Base-by-base conservation (phyloP, 2,888 invertebrate genomes). In the Ganaspis brasiliensis region DNA sequence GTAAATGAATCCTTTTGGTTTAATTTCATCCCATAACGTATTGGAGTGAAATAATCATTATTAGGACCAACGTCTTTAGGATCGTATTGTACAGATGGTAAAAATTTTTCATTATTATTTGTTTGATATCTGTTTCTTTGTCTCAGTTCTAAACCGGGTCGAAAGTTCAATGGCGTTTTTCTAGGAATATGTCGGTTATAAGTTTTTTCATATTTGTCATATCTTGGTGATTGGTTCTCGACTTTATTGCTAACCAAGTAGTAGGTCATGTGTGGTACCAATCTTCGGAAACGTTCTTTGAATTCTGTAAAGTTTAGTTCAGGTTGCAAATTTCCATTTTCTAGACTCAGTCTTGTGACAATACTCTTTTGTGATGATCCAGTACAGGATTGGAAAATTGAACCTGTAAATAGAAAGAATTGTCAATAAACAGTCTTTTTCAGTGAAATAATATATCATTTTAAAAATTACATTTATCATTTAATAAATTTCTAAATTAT, bases 201-300 rank as follows among this genome's bases (percentile, higher is more conserved):
- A 0, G 71, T 16, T 14, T 82, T 81, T 4, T 57, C 26, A 19
- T 80, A 61, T 14, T 71, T 70, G 8, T 72, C 71, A 9, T 77
- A 67, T 92, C 92, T 37, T 86, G 91, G 79, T 90, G 92, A 80
- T 49, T 92, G 78, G 87, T 93, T 88, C 87, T 92, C 90, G 87
- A 94, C 91, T 86, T 95, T 93, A 77, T 95, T 94, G 56, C 93
- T 93, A n/a, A 95, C 92, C 35, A 94, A 92, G 90, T 96, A 97
- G 91, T 95, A 97, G 45, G 96, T 96, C 94, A 96, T 95, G 89
- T 97, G 97, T 1, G 97, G 97, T 87, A 97, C 95, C 70, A 97
- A 91, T 81, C 97, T 93, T 86, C 97, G 94, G 88, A 95, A 95
- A 72, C 97, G 93, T 91, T 96, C 95, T 73, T 94, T 94, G 76